Percentiles rank a stretch among this genome's conserved stretches.
These are phyloP conservation scores for Naso thynnoides DNA, from an alignment of 2,797 vertebrate species.

Conservation along the genomic window DNA sequence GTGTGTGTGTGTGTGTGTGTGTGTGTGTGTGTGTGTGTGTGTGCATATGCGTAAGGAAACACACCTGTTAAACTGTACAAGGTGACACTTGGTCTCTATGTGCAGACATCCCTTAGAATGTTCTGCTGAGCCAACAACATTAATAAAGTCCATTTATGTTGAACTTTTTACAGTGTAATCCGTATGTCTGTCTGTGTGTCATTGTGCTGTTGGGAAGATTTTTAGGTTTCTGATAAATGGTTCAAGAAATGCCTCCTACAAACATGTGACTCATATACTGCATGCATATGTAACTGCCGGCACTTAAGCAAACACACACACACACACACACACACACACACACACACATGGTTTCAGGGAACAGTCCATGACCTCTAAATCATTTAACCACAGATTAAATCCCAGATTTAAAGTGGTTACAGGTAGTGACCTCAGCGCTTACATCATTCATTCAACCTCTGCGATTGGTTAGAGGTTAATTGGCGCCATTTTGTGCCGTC, in stretches of 20 bases:
- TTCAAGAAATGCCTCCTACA: neutral
- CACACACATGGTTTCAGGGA: conserved; percentile 2
- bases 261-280: conserved; percentile 30
- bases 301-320: conserved; percentile 1
- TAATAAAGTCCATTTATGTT: conserved; percentile 3
- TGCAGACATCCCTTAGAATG: conserved; percentile 47
- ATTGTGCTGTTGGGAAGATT: neutral
- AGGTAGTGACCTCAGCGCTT: conserved; percentile 61
- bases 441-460: conserved; percentile 38
- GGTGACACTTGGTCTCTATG: conserved; percentile 59
- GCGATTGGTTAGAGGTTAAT: conserved; percentile 57
- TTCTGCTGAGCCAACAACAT: conserved; percentile 44
- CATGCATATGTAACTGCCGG: conserved; percentile 8
- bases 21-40: conserved; percentile 21
- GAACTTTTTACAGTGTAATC: neutral
- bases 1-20: conserved; percentile 36
- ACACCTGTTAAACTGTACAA: conserved; percentile 65
- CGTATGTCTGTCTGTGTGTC: neutral
- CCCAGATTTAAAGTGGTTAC: conserved; percentile 26
- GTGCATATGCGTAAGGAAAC: conserved; percentile 55
- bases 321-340: conserved; percentile 1
- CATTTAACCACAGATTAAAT: conserved; percentile 42
- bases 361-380: conserved; percentile 50
- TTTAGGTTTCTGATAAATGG: conserved; percentile 17
- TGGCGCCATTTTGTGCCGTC: conserved; percentile 30